Percentiles rank a stretch among this genome's conserved stretches.
Evolutionary conservation across 2,797 vertebrate genomes (phyloP).

Genomic region (Protonibea diacanthus): DNA sequence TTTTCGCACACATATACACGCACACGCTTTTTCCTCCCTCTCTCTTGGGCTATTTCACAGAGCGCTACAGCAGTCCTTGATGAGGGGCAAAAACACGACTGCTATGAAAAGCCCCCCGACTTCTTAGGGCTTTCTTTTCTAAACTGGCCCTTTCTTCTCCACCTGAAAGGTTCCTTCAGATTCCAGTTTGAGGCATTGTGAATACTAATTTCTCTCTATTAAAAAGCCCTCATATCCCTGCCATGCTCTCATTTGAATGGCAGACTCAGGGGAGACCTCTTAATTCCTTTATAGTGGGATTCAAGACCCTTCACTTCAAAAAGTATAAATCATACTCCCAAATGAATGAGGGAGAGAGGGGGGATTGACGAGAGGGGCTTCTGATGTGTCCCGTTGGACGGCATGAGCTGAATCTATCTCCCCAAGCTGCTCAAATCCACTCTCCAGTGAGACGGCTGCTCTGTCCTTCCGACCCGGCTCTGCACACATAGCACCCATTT

Average conservation of each 20-base stretch:
- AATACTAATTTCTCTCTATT: constrained; percentile 91
- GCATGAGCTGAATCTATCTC: constrained; percentile 79
- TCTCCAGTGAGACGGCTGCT: constrained; percentile 78
- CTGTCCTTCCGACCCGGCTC: constrained; percentile 73
- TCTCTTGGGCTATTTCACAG: constrained; percentile 85
- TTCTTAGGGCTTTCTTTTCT: constrained; percentile 87
- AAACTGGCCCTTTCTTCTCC: constrained; percentile 88
- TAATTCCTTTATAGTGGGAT: constrained; percentile 91
- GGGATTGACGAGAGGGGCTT: constrained; percentile 81
- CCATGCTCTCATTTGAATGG: constrained; percentile 91
- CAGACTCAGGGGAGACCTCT: constrained; percentile 87
- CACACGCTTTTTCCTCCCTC: constrained; percentile 55
- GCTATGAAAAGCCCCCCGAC: constrained; percentile 85
- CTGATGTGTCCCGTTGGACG: constrained; percentile 87
- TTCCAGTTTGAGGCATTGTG: constrained; percentile 88
- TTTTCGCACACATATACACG: constrained; percentile 75
- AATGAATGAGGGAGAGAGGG: constrained; percentile 84
- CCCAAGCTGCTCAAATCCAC: constrained; percentile 83
- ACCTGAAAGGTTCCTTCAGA: constrained; percentile 91
- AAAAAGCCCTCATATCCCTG: constrained; percentile 88
- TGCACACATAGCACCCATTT: constrained; percentile 49
- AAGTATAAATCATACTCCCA: constrained; percentile 93
- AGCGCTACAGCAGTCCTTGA: constrained; percentile 82
- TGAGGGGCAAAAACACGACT: constrained; percentile 87
- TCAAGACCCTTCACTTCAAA: constrained; percentile 91